Base-by-base conservation (phyloP, 1,140 invertebrate species). In the Drosophila pectinifera region DNA sequence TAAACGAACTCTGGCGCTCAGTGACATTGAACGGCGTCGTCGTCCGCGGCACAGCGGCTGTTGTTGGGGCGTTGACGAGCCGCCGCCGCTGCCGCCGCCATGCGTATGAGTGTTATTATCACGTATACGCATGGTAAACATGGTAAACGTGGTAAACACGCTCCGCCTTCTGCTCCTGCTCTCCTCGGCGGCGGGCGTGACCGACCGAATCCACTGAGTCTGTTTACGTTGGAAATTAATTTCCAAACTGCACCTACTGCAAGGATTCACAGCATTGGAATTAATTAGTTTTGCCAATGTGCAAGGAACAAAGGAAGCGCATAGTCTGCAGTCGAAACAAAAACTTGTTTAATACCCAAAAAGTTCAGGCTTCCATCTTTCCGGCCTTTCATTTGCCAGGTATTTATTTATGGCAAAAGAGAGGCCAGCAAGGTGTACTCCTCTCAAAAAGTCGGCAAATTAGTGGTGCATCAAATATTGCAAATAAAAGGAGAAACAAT, bases 21-120 rank as follows among this genome's bases (percentile, higher is more conserved):
- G 59, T 73, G 70, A 73, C 70, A 73, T 73, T 73, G 70, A 73
- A 43, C 64, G 34, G 57, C 31, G 22, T 22, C 22, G 22, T 22
- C 22, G 22, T 22, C 22, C 22, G 43, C 26, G 28, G 8, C 28
- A 10, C 28, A 31, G 28, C 10, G 28, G 8, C 28, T 31, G 8
- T 31, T 31, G 28, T 31, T 31, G 28, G 28, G 28, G 28, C 28
- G 28, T 31, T 28, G 26, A 28, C 26, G 26, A 28, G 26, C 46
- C 16, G 24, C 48, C 28, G 48, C 45, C 45, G n/a, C n/a, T n/a
- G 42, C 46, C 38, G 55, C 20, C 65, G 24, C 57, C 43, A 73
- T 74, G 72, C 72, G 72, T 73, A 74, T 74, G 69, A 64, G 69
- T 69, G 59, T 38, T 63, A 73, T 49, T 56, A 73, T 74, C 72